phyloP scores from a whole-genome alignment of 1,140 invertebrate species.

The Dreissena polymorpha region DNA sequence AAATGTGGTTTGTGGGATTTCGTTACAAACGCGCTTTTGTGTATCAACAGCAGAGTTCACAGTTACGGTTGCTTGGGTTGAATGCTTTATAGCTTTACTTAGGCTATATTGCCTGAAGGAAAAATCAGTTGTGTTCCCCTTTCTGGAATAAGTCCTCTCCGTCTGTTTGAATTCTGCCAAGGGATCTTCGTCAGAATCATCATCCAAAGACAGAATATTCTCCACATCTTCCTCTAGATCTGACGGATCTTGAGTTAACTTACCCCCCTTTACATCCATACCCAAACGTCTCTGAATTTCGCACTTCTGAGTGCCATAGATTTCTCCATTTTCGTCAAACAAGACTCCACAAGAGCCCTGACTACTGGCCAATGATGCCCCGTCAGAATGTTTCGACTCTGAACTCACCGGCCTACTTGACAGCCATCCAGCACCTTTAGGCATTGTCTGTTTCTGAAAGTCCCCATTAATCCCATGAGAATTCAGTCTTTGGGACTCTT shows the following conservation, averaged over 20 bases:
- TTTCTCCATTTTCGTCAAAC: slow-evolving; percentile 39
- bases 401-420: slow-evolving; percentile 22
- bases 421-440: slow-evolving; percentile 28
- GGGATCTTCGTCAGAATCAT: slow-evolving; percentile 35
- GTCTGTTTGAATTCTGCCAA: background rate
- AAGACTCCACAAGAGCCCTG: slow-evolving; percentile 10
- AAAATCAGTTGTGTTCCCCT: background rate
- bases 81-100: too few species aligned
- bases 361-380: slow-evolving; percentile 30
- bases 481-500: background rate
- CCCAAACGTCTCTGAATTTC: slow-evolving; percentile 30
- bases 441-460: background rate
- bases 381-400: slow-evolving; percentile 37
- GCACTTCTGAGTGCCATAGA: slow-evolving; percentile 45
- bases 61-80: too few species aligned
- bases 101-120: too few species aligned
- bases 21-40: too few species aligned
- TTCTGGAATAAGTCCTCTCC: slow-evolving; percentile 5
- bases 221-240: background rate
- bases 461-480: background rate
- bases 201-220: slow-evolving; percentile 16
- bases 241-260: background rate
- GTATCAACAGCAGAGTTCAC: too few species aligned
- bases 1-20: too few species aligned
- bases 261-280: background rate